These are phyloP conservation scores for Zosterops japonicus DNA, from an alignment of 2,113 vertebrate genomes.

Conservation along the genomic window DNA sequence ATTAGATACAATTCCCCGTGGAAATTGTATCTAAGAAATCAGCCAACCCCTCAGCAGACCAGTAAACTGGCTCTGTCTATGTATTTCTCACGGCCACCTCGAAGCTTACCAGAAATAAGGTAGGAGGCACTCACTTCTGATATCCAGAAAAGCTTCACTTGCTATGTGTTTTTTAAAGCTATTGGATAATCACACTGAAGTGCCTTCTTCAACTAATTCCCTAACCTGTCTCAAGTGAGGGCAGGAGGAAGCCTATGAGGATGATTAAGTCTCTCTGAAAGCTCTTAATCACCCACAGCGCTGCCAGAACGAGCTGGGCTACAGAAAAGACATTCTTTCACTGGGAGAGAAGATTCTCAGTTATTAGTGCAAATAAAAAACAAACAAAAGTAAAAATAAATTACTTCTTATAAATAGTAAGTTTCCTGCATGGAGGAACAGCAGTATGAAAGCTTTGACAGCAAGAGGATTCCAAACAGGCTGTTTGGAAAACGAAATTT, in stretches of 20 bases:
- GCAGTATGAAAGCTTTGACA: neutral
- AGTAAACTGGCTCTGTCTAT: neutral
- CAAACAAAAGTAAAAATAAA: neutral
- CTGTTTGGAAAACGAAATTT: neutral
- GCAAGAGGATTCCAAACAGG: neutral
- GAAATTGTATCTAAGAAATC: neutral
- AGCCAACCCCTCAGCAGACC: neutral
- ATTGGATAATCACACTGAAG: neutral
- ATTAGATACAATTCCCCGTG: neutral
- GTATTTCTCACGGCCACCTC: neutral
- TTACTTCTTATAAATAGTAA: neutral
- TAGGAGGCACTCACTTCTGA: neutral
- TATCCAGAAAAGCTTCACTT: neutral
- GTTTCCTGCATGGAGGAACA: neutral
- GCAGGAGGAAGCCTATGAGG: neutral
- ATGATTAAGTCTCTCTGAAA: conserved; percentile 32
- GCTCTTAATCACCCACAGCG: conserved; percentile 2
- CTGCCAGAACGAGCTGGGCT: neutral
- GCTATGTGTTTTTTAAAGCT: neutral
- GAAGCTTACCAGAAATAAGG: neutral
- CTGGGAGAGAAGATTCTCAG: neutral
- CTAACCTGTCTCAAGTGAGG: neutral
- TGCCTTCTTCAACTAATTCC: neutral
- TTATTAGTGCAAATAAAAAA: neutral
- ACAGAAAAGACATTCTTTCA: neutral